Evolutionary conservation across 2,888 invertebrate genomes (phyloP).

Genomic region (Zele albiditarsus): DNA sequence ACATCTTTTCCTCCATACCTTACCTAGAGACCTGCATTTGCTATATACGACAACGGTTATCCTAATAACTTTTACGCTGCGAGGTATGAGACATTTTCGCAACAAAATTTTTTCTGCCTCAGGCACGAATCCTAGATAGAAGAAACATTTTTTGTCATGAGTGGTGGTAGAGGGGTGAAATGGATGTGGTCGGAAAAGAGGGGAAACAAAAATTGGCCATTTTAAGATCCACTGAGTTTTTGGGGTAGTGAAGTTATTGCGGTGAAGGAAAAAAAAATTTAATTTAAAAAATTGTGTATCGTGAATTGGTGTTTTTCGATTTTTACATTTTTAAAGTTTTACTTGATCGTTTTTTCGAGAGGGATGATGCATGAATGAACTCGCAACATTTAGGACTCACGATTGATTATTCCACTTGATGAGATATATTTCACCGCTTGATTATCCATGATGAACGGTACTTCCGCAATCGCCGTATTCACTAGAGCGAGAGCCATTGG

Average conservation of each 20-base stretch:
- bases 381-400: neutral
- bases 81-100: slow-evolving; percentile 40
- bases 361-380: slow-evolving; percentile 20
- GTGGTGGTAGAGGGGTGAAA: neutral
- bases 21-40: slow-evolving; percentile 42
- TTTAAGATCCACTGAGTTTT: slow-evolving; percentile 15
- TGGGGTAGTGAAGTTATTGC: neutral
- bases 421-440: slow-evolving; percentile 37
- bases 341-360: neutral
- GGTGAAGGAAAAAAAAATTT: neutral
- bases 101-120: slow-evolving; percentile 44
- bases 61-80: slow-evolving; percentile 47
- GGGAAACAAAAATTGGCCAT: slow-evolving; percentile 16
- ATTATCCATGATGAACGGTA: slow-evolving; percentile 43
- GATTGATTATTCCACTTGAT: slow-evolving; percentile 40
- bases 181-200: neutral
- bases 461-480: slow-evolving; percentile 41
- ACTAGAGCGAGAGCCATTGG: slow-evolving; percentile 36
- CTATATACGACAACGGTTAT: slow-evolving; percentile 43
- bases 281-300: neutral
- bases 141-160: slow-evolving; percentile 27
- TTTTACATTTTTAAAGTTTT: neutral
- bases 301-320: neutral
- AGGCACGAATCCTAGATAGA: slow-evolving; percentile 37
- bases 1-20: slow-evolving; percentile 15